Percentiles rank a stretch among this genome's conserved stretches.
Conservation (phyloP, 1,140 invertebrate species). For the Oedothorax gibbosus region DNA sequence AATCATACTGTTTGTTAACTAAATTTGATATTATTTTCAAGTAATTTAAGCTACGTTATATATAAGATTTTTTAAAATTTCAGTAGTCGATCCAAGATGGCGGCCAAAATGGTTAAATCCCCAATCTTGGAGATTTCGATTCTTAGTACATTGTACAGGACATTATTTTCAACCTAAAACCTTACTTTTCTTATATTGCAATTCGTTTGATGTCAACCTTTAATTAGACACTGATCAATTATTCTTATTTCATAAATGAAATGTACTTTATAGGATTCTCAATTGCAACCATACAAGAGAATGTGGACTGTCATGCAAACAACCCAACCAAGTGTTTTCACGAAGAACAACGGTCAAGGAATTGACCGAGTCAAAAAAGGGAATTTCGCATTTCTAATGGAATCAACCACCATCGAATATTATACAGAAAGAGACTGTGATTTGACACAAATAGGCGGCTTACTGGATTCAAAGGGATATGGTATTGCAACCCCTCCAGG, state of each 20-base stretch:
- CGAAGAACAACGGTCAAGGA: slow-evolving; percentile 69
- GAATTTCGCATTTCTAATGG: slow-evolving; percentile 72
- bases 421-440: slow-evolving; percentile 69
- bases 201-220: no score
- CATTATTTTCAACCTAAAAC: no score
- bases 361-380: slow-evolving; percentile 69
- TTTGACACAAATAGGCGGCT: slow-evolving; percentile 70
- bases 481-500: slow-evolving; percentile 68
- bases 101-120: no score
- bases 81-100: no score
- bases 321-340: slow-evolving; percentile 71
- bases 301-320: slow-evolving; percentile 73
- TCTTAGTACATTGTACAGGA: no score
- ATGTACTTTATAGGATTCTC: slow-evolving; percentile 67
- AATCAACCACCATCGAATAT: slow-evolving; percentile 70
- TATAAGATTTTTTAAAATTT: no score
- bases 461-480: slow-evolving; percentile 71
- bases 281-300: slow-evolving; percentile 71
- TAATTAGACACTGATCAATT: no score
- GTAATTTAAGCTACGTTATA: no score
- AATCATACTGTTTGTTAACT: no score
- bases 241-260: neutral
- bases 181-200: no score
- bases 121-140: no score
- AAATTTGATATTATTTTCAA: no score